These are phyloP conservation scores for Polyodon spathula DNA, from an alignment of 2,113 vertebrate genomes.

Conservation along the genomic window DNA sequence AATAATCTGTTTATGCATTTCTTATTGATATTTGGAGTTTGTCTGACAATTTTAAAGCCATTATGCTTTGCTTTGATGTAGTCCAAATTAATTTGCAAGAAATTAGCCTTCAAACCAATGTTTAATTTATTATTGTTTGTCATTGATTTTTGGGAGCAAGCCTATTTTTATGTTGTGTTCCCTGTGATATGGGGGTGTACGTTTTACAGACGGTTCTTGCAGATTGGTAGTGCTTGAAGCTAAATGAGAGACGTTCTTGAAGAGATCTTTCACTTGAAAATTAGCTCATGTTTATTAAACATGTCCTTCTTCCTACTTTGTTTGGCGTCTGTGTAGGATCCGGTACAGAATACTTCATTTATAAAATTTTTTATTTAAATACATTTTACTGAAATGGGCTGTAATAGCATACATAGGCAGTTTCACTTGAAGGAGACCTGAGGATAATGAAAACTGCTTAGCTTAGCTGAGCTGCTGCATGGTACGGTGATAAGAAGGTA, in stretches of 20 bases:
- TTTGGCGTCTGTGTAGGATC: constrained; percentile 17
- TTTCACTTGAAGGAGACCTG: constrained; percentile 25
- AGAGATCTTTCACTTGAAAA: constrained; percentile 19
- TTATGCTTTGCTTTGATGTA: no score
- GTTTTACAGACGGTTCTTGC: constrained; percentile 5
- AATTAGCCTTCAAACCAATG: no score
- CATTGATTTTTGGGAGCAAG: no score
- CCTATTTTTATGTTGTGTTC: no score
- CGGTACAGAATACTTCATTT: constrained; percentile 22
- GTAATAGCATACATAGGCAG: neutral
- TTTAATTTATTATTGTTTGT: constrained; percentile 35
- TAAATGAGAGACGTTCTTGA: constrained; percentile 15
- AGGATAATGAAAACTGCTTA: constrained; percentile 34
- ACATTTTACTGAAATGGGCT: constrained; percentile 21
- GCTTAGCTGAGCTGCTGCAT: constrained; percentile 18
- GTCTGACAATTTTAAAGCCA: no score
- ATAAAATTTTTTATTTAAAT: constrained; percentile 31
- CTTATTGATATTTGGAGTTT: no score
- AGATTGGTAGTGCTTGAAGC: neutral
- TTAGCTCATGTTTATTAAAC: constrained; percentile 27
- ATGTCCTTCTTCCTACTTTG: constrained; percentile 18
- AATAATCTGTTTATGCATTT: no score
- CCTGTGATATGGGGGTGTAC: no score
- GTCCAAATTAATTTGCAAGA: no score
- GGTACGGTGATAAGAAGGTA: constrained; percentile 26